Evolutionary conservation across 1,140 invertebrate genomes (phyloP), one percentile per base, ranked within the genome.

Genomic region (Drosophila simulans): DNA sequence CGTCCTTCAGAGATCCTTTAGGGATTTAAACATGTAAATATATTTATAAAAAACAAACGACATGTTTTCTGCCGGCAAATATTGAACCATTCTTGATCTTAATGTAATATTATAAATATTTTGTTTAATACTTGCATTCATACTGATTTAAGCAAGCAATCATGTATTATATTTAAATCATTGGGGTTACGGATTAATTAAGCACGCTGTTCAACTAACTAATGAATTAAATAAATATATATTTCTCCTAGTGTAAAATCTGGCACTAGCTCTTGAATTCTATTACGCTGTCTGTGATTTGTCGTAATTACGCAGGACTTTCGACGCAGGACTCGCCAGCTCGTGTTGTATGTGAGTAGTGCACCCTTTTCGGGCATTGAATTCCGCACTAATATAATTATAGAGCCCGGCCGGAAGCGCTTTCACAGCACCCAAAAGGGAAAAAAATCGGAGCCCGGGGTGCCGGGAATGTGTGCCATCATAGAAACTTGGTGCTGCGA

Each of bases 321-420:
- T 62, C 11, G 39, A 27, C 57, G 57, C 40, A 62, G 48, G 27
- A 31, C 27, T 11, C 66, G 58, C 46, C 31, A 40, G 27, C 35
- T 34, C 58, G 35, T 59, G 66, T 68, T 56, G 46, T 60, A 11
- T 37, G 11, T 4, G 7, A n/a, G 7, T 15, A 8, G n/a, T 42
- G 82, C 81, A 86, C 79, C 79, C 84, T 86, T 86, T 81, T 60
- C 54, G 54, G 34, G 43, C 54, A 37, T 35, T 82, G 65, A 56
- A 59, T 62, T 64, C 48, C 40, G 72, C 79, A 74, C 68, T 91
- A 88, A 90, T 91, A 75, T 88, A 91, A 91, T 91, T 91, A 88
- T 84, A 84, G 79, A 59, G 72, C 34, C 45, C 27, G 78, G 71
- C 88, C 89, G 89, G 89, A 91, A 91, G 78, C 79, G 71, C 89